Evolutionary conservation across 2,888 invertebrate genomes (phyloP).

Genomic region (Nomada hirtipes): DNA sequence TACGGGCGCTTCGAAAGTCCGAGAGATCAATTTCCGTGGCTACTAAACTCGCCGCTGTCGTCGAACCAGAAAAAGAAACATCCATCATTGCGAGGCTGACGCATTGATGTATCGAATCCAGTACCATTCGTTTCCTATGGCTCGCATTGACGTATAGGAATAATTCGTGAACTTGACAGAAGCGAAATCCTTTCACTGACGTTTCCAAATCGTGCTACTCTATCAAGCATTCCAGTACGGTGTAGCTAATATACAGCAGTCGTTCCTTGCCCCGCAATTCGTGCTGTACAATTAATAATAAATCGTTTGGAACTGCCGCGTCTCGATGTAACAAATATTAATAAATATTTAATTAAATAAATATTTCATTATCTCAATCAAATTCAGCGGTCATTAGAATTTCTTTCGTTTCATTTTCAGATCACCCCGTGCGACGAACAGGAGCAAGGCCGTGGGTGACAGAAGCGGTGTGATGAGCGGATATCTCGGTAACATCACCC

Average conservation of each 20-base stretch:
- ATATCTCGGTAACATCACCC: conserved; percentile 84
- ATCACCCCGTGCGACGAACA: conserved; percentile 59
- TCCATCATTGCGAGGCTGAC: conserved; percentile 56
- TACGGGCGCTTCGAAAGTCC: conserved; percentile 55
- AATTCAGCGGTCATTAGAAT: not conserved
- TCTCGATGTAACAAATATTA: not conserved
- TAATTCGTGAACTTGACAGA: conserved; percentile 18
- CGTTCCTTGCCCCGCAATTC: not conserved
- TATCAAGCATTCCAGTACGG: conserved; percentile 31
- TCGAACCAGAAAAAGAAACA: conserved; percentile 51
- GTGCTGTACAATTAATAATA: not conserved
- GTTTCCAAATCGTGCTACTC: conserved; percentile 61
- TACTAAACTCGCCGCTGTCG: conserved; percentile 53
- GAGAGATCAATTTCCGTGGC: conserved; percentile 62
- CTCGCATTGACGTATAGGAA: conserved; percentile 16
- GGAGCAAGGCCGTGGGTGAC: conserved; percentile 76
- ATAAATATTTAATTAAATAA: too few relatives aligned
- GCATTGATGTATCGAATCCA: conserved; percentile 55
- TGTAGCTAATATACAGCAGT: not conserved
- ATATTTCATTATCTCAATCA: too few relatives aligned
- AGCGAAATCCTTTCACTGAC: conserved; percentile 65
- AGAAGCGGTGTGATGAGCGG: conserved; percentile 82
- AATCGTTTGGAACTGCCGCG: not conserved
- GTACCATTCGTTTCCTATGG: conserved; percentile 22
- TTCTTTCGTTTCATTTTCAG: conserved; percentile 40